Conservation (phyloP, 2,888 invertebrate genomes). For the Phoenoteleia sp. region DNA sequence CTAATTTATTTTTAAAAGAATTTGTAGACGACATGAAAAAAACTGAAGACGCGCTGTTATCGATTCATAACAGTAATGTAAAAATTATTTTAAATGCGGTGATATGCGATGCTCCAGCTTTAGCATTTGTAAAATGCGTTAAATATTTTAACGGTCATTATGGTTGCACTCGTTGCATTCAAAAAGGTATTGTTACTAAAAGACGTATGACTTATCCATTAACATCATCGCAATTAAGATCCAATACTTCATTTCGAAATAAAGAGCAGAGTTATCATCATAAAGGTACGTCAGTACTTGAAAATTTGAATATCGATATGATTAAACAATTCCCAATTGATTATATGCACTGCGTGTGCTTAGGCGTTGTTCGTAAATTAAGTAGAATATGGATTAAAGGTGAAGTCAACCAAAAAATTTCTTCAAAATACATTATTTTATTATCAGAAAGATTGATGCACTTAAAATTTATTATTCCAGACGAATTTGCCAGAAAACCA, state of each 20-base stretch:
- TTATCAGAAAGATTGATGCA: neutral
- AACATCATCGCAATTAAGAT: neutral
- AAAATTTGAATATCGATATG: neutral
- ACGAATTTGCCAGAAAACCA: neutral
- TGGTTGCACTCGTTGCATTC: neutral
- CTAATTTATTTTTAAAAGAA: neutral
- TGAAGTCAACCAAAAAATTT: neutral
- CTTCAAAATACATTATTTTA: neutral
- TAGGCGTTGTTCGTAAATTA: conserved; percentile 6
- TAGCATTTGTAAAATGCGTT: neutral
- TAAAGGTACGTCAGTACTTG: neutral
- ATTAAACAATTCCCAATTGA: conserved; percentile 2
- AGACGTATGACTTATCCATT: neutral
- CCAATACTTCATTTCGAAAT: neutral
- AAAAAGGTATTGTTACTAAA: neutral
- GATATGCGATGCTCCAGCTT: neutral
- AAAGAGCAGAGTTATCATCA: neutral
- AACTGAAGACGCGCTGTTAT: neutral
- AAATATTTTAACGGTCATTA: neutral
- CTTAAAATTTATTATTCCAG: neutral
- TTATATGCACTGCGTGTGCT: conserved; percentile 7
- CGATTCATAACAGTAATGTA: neutral
- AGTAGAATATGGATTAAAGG: neutral
- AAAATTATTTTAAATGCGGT: neutral
- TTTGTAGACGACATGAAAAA: neutral